A percentile compares a stretch with the other conserved stretches of the same genome.
These are phyloP conservation scores for Allacma fusca DNA, from an alignment of 2,888 invertebrate species.

Conservation along the genomic window DNA sequence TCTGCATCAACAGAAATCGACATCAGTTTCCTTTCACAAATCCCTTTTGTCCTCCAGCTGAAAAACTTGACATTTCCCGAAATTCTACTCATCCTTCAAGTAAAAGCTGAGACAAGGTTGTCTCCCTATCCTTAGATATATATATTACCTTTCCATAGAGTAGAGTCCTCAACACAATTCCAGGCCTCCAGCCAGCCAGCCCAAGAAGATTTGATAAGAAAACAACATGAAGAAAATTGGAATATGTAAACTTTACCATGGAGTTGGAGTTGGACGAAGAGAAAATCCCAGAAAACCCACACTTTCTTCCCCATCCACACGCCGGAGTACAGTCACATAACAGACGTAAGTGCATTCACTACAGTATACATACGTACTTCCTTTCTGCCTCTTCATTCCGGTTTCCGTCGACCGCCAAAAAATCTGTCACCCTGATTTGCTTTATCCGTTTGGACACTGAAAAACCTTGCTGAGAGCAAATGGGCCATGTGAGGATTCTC, in stretches of 20 bases:
- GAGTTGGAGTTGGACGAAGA: too few relatives aligned
- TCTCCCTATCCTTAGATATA: neutral
- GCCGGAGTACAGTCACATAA: too few relatives aligned
- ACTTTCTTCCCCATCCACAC: too few relatives aligned
- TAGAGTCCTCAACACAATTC: neutral
- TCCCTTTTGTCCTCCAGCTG: slow-evolving; percentile 19
- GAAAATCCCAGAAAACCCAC: too few relatives aligned
- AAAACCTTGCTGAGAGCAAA: slow-evolving; percentile 22
- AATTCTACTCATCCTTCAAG: neutral
- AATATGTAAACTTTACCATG: neutral
- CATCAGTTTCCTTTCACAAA: slow-evolving; percentile 33
- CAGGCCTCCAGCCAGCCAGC: neutral
- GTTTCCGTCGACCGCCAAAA: slow-evolving; percentile 30
- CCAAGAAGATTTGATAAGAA: neutral
- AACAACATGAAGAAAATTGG: neutral
- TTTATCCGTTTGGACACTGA: slow-evolving; percentile 11
- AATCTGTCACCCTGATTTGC: slow-evolving; percentile 16
- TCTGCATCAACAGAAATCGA: slow-evolving; percentile 39
- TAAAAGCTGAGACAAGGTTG: neutral
- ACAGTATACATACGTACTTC: neutral
- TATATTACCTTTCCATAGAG: neutral
- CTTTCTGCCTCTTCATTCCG: slow-evolving; percentile 39
- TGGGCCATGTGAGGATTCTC: slow-evolving; percentile 16
- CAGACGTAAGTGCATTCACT: too few relatives aligned
- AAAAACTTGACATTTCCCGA: slow-evolving; percentile 20